Conservation (phyloP, 2,113 vertebrate species). For the Sinocyclocheilus rhinocerous region DNA sequence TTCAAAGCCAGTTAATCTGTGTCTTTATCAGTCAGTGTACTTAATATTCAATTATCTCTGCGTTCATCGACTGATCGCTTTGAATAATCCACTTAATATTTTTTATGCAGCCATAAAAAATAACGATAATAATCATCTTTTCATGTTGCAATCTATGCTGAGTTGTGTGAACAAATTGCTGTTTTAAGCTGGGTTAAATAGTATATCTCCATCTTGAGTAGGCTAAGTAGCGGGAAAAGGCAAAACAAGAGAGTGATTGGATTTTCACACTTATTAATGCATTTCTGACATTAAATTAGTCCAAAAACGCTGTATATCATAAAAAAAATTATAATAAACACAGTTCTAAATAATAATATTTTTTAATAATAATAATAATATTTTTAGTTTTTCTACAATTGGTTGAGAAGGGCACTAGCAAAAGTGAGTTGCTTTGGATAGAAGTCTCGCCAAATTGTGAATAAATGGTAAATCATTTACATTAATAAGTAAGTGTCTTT, state of each 20-base stretch:
- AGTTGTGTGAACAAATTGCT: conserved; percentile 58
- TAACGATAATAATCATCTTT: conserved; percentile 41
- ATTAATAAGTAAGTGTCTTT: neutral
- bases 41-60: conserved; percentile 54
- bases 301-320: neutral
- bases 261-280: neutral
- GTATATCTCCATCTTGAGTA: conserved; percentile 45
- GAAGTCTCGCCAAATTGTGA: neutral
- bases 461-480: neutral
- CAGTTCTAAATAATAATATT: neutral
- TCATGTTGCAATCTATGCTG: conserved; percentile 30
- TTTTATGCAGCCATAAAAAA: conserved; percentile 40
- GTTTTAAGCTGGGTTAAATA: conserved; percentile 57
- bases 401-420: neutral
- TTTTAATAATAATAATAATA: too few relatives aligned
- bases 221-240: neutral
- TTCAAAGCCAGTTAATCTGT: conserved; percentile 50
- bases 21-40: conserved; percentile 41
- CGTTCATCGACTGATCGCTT: conserved; percentile 46
- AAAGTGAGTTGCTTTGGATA: too few relatives aligned
- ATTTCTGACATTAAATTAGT: neutral
- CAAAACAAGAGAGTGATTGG: neutral
- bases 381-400: neutral
- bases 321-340: neutral
- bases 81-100: conserved; percentile 34